Conservation (phyloP, 2,113 vertebrate genomes). For the Neotoma lepida region DNA sequence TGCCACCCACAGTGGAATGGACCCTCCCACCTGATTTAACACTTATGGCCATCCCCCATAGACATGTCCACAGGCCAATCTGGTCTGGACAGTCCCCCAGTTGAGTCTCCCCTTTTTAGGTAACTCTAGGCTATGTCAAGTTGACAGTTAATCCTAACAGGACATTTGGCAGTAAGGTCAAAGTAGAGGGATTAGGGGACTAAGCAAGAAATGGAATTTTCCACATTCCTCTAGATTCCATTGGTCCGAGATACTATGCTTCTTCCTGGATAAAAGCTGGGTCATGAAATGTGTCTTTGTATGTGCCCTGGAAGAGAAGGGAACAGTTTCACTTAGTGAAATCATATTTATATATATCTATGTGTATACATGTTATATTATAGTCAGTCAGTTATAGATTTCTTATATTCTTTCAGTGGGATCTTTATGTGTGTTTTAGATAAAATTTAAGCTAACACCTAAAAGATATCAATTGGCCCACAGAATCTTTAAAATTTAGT, state of each 20-base stretch:
- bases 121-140: background rate
- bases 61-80: background rate
- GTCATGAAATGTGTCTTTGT: background rate
- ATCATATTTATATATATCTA: background rate
- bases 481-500: background rate
- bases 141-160: background rate
- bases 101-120: background rate
- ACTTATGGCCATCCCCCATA: too few relatives aligned
- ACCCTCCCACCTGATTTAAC: background rate
- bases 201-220: background rate
- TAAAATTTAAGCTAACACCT: conserved; percentile 14
- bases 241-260: background rate
- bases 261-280: background rate
- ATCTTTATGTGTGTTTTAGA: background rate
- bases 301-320: background rate
- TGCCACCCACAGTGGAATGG: background rate
- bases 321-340: background rate
- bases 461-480: background rate
- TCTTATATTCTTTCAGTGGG: background rate
- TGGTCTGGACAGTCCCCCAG: background rate
- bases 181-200: background rate
- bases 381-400: background rate
- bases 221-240: background rate
- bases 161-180: background rate
- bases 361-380: background rate